These are phyloP conservation scores for Graptemys geographica DNA, from an alignment of 2,797 vertebrate species.

Conservation along the genomic window DNA sequence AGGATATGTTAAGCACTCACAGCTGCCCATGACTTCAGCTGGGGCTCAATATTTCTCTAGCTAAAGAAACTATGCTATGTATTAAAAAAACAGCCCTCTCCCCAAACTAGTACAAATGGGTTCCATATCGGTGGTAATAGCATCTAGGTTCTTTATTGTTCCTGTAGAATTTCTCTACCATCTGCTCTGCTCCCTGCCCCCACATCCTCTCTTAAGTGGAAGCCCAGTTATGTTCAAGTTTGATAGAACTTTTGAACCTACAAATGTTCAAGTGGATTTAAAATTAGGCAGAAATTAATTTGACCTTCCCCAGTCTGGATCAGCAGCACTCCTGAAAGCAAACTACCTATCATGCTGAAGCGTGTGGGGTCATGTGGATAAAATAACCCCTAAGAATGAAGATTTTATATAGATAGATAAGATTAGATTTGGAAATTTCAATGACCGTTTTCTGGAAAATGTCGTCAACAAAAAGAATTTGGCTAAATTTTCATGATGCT, in stretches of 20 bases:
- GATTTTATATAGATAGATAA: too few species aligned
- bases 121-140: neutral
- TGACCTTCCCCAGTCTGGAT: constrained; percentile 25
- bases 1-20: neutral
- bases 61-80: neutral
- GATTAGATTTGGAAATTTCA: neutral
- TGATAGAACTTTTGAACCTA: constrained; percentile 38
- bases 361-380: neutral
- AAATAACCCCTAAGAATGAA: neutral
- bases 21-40: constrained; percentile 55
- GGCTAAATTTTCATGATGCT: neutral
- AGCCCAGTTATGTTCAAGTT: neutral
- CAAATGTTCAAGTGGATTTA: neutral
- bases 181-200: neutral
- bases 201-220: constrained; percentile 3
- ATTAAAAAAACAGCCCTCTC: constrained; percentile 13
- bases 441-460: neutral
- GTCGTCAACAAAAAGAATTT: neutral
- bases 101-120: neutral
- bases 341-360: neutral
- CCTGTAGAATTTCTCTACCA: neutral
- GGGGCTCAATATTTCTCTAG: constrained; percentile 25
- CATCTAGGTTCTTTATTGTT: neutral
- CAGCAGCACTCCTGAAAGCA: neutral
- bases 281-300: constrained; percentile 51